A percentile compares a stretch with the other conserved stretches of the same genome.
phyloP scores from a whole-genome alignment of 2,113 vertebrate genomes.

The Silurus meridionalis region DNA sequence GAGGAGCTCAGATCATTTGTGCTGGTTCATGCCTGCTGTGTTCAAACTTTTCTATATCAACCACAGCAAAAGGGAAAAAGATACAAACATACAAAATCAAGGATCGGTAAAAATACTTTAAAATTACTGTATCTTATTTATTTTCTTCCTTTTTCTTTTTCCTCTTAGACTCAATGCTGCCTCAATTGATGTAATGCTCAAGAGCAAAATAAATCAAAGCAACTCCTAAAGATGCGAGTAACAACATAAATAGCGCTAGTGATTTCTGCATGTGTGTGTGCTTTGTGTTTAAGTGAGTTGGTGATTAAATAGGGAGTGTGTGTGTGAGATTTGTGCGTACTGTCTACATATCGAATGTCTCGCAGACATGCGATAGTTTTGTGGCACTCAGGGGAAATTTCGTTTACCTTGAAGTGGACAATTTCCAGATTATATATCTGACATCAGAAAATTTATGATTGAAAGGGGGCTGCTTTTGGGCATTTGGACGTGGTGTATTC shows the following conservation, averaged over 20 bases:
- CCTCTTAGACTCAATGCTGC: neutral
- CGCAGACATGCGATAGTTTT: constrained; percentile 67
- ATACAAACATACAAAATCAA: neutral
- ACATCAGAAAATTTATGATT: constrained; percentile 41
- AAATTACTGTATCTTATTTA: neutral
- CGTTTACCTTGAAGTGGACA: constrained; percentile 60
- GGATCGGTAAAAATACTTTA: neutral
- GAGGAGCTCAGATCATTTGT: neutral
- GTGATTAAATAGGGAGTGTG: neutral
- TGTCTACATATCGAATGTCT: constrained; percentile 34
- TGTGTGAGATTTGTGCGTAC: constrained; percentile 25
- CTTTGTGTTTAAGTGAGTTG: neutral
- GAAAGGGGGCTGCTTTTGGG: constrained; percentile 27
- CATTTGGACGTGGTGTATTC: constrained; percentile 1
- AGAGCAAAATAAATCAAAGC: constrained; percentile 56
- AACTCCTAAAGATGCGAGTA: constrained; percentile 56
- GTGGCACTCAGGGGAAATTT: constrained; percentile 75
- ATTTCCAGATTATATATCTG: constrained; percentile 60
- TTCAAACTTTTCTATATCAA: neutral
- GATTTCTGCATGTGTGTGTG: constrained; percentile 22
- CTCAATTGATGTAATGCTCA: constrained; percentile 35
- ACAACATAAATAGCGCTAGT: constrained; percentile 18
- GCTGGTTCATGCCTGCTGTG: too few relatives aligned
- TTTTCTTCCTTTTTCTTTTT: neutral
- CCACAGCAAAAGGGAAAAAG: neutral